Base-by-base conservation (phyloP, 2,113 vertebrate genomes). In the Collichthys lucidus region DNA sequence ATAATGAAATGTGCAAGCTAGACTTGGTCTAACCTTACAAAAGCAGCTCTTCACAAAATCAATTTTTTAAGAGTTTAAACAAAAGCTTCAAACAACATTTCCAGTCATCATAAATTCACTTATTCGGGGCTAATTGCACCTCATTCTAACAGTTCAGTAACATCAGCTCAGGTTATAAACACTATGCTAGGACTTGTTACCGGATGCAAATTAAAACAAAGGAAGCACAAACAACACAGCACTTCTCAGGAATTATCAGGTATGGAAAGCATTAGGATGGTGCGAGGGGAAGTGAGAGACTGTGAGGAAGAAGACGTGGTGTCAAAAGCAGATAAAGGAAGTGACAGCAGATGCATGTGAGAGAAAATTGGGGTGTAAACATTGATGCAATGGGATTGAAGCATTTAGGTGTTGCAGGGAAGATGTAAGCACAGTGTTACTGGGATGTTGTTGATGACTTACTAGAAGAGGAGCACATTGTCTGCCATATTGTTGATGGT, bases 351-450 rank as follows among this genome's bases (percentile, higher is more conserved):
- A 57, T 53, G 62, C 20, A 26, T 80, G 59, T 74, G 69, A 89
- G 35, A 88, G 78, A 72, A 86, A 78, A 16, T 65, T 62, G 50
- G 19, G 46, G 76, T 61, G 83, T 84, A 60, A 67, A 63, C 64
- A 47, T 61, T 59, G 63, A 77, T 56, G n/a, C 64, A 60, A 50
- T 31, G 47, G 56, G 69, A 75, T 52, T 40, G 57, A 80, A 62
- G 60, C 52, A 12, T 19, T 44, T 16, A 73, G 55, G 80, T 83
- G 57, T 84, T 65, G 29, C n/a, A 29, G 14, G 35, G 64, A 55
- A 17, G 52, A 42, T 35, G 55, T 26, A 62, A 75, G 80, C 4
- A 55, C 59, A 59, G 75, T 60, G 53, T 78, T 59, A 61, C 26
- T 52, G 55, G 15, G 16, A 62, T 75, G 65, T 31, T 68, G 71